Percentiles rank a stretch among this genome's conserved stretches.
Conservation (phyloP, 2,888 invertebrate genomes). For the Orthonevra nobilis region DNA sequence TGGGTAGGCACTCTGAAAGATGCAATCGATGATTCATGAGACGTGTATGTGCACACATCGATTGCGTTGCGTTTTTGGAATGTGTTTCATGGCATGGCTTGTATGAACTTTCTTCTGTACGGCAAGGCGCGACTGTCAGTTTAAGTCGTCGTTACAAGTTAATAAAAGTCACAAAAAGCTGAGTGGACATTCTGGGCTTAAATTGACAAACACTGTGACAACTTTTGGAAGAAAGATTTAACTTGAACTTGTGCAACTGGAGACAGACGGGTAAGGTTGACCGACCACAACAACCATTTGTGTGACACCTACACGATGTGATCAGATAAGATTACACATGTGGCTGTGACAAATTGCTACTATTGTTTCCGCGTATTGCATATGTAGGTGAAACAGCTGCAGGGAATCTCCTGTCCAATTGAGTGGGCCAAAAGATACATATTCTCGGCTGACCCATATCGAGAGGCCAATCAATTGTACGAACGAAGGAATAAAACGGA, state of each 20-base stretch:
- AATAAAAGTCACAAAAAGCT: slow-evolving; percentile 50
- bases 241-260: not conserved
- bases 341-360: slow-evolving; percentile 33
- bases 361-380: not conserved
- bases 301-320: slow-evolving; percentile 43
- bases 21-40: slow-evolving; percentile 67
- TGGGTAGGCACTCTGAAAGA: no score
- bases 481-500: no score
- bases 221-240: not conserved
- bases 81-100: not conserved
- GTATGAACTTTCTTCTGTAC: not conserved
- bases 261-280: not conserved
- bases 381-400: no score
- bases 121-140: slow-evolving; percentile 46
- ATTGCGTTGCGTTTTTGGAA: slow-evolving; percentile 53
- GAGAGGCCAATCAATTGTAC: no score
- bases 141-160: slow-evolving; percentile 47
- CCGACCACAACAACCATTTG: slow-evolving; percentile 15
- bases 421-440: no score
- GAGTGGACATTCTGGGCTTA: slow-evolving; percentile 20
- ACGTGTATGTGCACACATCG: slow-evolving; percentile 55
- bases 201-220: not conserved
- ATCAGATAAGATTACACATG: slow-evolving; percentile 13
- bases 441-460: no score
- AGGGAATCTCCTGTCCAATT: no score